Conservation (phyloP, 2,888 invertebrate genomes). For the Digitonthophagus gazella region DNA sequence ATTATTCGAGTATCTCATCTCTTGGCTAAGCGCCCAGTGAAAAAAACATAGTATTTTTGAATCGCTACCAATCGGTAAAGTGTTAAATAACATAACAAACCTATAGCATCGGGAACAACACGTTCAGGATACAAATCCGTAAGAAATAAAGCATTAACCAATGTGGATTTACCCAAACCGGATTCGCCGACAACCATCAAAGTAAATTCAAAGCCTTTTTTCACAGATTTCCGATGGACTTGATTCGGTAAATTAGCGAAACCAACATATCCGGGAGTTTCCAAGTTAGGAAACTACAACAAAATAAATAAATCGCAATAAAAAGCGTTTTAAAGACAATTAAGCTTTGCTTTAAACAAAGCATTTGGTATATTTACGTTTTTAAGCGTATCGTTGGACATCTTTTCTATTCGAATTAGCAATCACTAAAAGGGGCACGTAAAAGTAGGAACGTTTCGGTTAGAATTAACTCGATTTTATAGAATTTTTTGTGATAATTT, state of each 20-base stretch:
- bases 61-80: no score
- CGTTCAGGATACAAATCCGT: slow-evolving; percentile 95
- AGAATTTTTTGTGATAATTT: no score
- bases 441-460: no score
- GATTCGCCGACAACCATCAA: slow-evolving; percentile 87
- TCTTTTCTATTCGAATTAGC: no score
- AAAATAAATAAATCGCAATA: slow-evolving; percentile 1
- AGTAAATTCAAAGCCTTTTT: slow-evolving; percentile 97
- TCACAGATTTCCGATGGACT: slow-evolving; percentile 95
- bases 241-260: slow-evolving; percentile 96
- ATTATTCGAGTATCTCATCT: no score
- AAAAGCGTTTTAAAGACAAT: slow-evolving; percentile 20
- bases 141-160: slow-evolving; percentile 91
- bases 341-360: slow-evolving; percentile 21
- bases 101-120: slow-evolving; percentile 82
- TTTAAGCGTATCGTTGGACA: slow-evolving; percentile 59
- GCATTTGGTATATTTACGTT: slow-evolving; percentile 52
- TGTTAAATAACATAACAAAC: slow-evolving; percentile 56
- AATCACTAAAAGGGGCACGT: no score
- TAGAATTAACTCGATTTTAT: no score
- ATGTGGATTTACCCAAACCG: slow-evolving; percentile 92
- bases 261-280: slow-evolving; percentile 87
- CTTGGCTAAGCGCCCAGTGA: no score
- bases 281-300: slow-evolving; percentile 76
- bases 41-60: no score